These are phyloP conservation scores for Mastomys natalensis DNA, from an alignment of 2,113 vertebrate species.

Conservation along the genomic window DNA sequence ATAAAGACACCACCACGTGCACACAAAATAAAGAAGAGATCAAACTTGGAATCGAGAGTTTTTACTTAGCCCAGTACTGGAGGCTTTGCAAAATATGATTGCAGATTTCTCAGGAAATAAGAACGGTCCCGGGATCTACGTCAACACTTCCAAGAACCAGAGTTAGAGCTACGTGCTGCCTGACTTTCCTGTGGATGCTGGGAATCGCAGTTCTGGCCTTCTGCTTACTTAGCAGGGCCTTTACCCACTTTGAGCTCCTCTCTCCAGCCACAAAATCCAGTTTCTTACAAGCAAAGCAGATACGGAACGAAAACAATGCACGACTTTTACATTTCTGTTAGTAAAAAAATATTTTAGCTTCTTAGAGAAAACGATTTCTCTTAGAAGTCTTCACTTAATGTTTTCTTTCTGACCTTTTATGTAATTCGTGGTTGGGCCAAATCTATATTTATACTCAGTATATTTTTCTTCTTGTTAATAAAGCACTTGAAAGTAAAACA, in stretches of 20 bases:
- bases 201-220: neutral
- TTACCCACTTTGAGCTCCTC: too few species aligned
- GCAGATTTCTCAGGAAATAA: neutral
- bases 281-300: constrained; percentile 31
- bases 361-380: constrained; percentile 30
- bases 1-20: neutral
- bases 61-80: neutral
- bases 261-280: neutral
- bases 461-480: constrained; percentile 26
- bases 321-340: neutral
- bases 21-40: constrained; percentile 31
- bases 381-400: constrained; percentile 4
- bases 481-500: constrained; percentile 25
- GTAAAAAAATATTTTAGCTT: neutral
- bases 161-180: neutral
- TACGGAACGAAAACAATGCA: neutral
- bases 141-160: too few species aligned
- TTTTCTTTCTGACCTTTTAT: constrained; percentile 32
- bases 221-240: neutral
- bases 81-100: neutral
- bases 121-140: neutral
- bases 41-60: neutral
- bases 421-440: neutral
- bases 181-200: neutral
- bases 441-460: neutral